Base-by-base conservation (phyloP, 92 coral and sea anemone species). In the Epizoanthus illoricatus region DNA sequence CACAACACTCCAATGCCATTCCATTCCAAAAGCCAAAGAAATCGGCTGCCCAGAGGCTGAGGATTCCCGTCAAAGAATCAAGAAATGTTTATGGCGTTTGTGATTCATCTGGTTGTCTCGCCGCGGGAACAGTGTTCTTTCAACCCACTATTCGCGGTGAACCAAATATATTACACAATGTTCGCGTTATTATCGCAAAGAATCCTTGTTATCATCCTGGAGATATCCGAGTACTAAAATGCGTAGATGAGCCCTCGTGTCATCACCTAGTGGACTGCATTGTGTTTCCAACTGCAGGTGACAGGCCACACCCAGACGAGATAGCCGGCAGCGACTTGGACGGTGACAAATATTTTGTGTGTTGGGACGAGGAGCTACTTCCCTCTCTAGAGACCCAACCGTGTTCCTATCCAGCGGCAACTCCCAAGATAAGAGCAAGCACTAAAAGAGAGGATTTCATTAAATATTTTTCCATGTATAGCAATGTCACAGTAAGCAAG, bases 311-410 rank as follows among this genome's bases (percentile, higher is more conserved):
- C 67, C 78, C 98, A 4, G 98, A 94, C 75, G 98, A 94, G 81
- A 94, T 94, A 41, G 98, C 98, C 17, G 98, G 98, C 23, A 92
- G 96, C 69, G 98, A 94, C 81, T 88, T 94, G 4, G 98, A 94
- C 67, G 98, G 98, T 20, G 98, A 94, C 66, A 94, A 92, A 85
- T 94, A 69, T 87, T 94, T 94, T 85, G 91, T 94, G 36, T 87
- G 94, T 73, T 94, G 98, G 98, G 98, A 94, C 68, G 45, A 86
- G 0, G 98, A 94, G 18, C 90, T 94, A 7, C 84, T 94, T 49
- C 98, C 98, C 3, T 33, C 36, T 21, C 42, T 61, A 59, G 87
- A 81, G 41, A 55, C 54, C 40, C 76, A 71, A 49, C 96, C 98
- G 17, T 88, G 86, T 43, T 85, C 84, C 18, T 94, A 94, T 80